Percentiles rank a stretch among this genome's conserved stretches.
Evolutionary conservation across 2,113 vertebrate species (phyloP).

Genomic region (Dolichotis patagonum): DNA sequence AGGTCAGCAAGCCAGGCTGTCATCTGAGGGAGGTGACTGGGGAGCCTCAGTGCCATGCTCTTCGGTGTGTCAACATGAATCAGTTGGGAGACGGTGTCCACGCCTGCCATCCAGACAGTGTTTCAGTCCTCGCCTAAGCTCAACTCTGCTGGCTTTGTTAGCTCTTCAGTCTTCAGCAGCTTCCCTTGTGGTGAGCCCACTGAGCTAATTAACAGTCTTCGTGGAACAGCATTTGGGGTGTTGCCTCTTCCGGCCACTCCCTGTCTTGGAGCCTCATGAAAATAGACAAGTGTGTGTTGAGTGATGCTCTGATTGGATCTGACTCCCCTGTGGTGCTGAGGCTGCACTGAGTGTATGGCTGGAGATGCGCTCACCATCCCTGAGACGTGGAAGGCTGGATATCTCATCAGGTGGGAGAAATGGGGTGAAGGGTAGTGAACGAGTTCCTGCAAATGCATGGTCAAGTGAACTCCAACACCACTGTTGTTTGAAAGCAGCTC

Average conservation of each 20-base stretch:
- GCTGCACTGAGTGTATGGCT: background rate
- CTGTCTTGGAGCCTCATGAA: background rate
- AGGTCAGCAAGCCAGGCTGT: background rate
- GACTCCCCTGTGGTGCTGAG: background rate
- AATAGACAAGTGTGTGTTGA: background rate
- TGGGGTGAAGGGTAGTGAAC: background rate
- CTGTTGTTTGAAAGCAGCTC: background rate
- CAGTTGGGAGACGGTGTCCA: background rate
- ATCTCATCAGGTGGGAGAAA: background rate
- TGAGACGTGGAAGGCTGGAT: background rate
- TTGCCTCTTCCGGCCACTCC: background rate
- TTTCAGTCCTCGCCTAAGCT: background rate
- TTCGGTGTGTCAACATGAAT: background rate
- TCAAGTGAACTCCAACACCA: background rate
- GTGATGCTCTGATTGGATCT: background rate
- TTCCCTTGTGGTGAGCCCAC: background rate
- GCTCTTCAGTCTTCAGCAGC: background rate
- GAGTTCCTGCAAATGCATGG: background rate
- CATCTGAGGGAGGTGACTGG: background rate
- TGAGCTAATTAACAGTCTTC: too few relatives aligned
- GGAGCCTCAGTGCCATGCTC: background rate
- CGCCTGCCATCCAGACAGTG: background rate
- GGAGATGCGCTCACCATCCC: background rate
- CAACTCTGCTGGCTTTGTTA: background rate
- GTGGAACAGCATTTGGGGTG: background rate